Conservation (phyloP, 1,140 invertebrate genomes). For the Drosophila pandora region DNA sequence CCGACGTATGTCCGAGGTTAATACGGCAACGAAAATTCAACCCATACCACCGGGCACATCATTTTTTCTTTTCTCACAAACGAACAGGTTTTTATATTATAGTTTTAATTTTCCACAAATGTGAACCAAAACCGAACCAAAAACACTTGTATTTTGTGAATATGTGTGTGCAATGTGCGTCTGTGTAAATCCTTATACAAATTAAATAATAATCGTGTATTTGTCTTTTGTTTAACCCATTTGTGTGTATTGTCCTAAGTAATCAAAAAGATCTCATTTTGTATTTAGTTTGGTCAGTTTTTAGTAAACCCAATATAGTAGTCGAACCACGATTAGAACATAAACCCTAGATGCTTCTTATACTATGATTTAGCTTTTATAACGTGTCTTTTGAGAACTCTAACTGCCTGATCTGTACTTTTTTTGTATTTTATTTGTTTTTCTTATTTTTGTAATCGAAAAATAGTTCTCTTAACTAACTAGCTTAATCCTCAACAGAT, state of each 20-base stretch:
- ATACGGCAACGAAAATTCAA: constrained; percentile 92
- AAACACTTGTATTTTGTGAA: constrained; percentile 13
- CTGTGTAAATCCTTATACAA: constrained; percentile 23
- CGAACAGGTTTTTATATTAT: constrained; percentile 90
- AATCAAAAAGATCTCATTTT: constrained; percentile 8
- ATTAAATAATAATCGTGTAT: constrained; percentile 41
- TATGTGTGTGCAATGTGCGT: constrained; percentile 36
- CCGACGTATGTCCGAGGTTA: constrained; percentile 94
- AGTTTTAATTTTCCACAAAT: constrained; percentile 54
- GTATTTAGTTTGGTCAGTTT: constrained; percentile 40
- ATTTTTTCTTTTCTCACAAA: constrained; percentile 98
- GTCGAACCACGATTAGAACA: constrained; percentile 23
- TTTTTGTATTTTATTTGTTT: constrained; percentile 2
- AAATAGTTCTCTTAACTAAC: neutral
- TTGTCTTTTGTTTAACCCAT: constrained; percentile 53
- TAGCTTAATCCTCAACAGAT: constrained; percentile 85
- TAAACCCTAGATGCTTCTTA: constrained; percentile 35
- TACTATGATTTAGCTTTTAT: constrained; percentile 16
- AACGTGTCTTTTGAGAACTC: constrained; percentile 28
- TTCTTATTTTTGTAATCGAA: neutral
- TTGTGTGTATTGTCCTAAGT: constrained; percentile 40
- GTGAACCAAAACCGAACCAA: neutral
- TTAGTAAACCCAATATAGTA: constrained; percentile 16
- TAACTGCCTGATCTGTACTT: constrained; percentile 43
- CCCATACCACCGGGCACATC: constrained; percentile 97